Evolutionary conservation across 2,888 invertebrate species (phyloP).

Genomic region (Acronicta alni): DNA sequence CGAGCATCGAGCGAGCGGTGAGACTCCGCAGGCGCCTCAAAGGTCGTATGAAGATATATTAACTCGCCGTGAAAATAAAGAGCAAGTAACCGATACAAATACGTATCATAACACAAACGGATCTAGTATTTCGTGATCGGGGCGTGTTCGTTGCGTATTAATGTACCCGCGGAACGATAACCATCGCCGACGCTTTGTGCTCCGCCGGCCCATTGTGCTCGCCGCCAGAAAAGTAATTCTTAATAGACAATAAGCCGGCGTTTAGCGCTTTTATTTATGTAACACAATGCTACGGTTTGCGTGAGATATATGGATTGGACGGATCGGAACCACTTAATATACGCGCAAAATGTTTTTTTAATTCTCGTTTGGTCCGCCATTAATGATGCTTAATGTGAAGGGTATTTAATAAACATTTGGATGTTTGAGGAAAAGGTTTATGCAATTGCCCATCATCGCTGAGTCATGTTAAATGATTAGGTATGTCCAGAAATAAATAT

Average conservation of each 20-base stretch:
- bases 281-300: slow-evolving; percentile 80
- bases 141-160: slow-evolving; percentile 86
- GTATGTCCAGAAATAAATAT: slow-evolving; percentile 19
- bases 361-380: slow-evolving; percentile 35
- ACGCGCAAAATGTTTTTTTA: slow-evolving; percentile 42
- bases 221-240: slow-evolving; percentile 86
- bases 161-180: slow-evolving; percentile 80
- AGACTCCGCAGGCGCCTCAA: slow-evolving; percentile 32
- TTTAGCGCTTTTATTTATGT: slow-evolving; percentile 87
- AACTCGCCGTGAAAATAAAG: slow-evolving; percentile 75
- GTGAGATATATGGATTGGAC: slow-evolving; percentile 75
- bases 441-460: slow-evolving; percentile 32
- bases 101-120: slow-evolving; percentile 77
- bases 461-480: slow-evolving; percentile 44
- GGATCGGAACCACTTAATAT: slow-evolving; percentile 57
- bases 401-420: slow-evolving; percentile 62
- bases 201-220: slow-evolving; percentile 83
- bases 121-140: slow-evolving; percentile 86
- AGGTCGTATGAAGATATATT: slow-evolving; percentile 61
- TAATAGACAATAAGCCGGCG: slow-evolving; percentile 87
- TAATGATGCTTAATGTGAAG: slow-evolving; percentile 52
- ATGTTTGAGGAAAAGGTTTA: slow-evolving; percentile 50
- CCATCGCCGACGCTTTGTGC: slow-evolving; percentile 80
- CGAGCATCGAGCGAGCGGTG: slow-evolving; percentile 11
- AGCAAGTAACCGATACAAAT: slow-evolving; percentile 65